Evolutionary conservation across 2,113 vertebrate species (phyloP).

Genomic region (Varanus komodoensis): DNA sequence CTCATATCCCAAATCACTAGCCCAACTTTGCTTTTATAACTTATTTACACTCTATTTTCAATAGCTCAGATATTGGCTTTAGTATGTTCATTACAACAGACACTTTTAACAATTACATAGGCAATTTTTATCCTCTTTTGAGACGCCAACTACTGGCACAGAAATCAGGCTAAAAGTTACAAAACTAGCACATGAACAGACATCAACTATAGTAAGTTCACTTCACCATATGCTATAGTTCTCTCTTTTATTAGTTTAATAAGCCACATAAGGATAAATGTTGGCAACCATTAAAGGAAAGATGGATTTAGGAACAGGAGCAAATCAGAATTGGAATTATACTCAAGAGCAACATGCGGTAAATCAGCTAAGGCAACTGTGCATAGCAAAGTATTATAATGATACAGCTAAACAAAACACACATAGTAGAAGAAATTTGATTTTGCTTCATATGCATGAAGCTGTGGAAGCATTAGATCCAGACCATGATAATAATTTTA

Average conservation of each 20-base stretch:
- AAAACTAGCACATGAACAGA: conserved; percentile 40
- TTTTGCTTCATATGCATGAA: conserved; percentile 28
- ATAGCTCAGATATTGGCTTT: conserved; percentile 60
- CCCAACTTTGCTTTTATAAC: conserved; percentile 10
- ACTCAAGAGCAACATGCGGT: conserved; percentile 43
- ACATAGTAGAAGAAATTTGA: conserved; percentile 33
- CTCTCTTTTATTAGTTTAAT: neutral
- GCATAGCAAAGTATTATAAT: conserved; percentile 25
- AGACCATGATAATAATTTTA: conserved; percentile 29
- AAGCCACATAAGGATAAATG: conserved; percentile 21
- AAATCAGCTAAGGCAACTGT: conserved; percentile 1
- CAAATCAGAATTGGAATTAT: conserved; percentile 20
- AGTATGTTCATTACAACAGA: conserved; percentile 44
- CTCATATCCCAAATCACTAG: conserved; percentile 8
- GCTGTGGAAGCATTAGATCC: neutral
- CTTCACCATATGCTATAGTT: conserved; percentile 13
- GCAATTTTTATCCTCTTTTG: conserved; percentile 46
- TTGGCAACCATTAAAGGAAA: conserved; percentile 39
- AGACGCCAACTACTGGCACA: conserved; percentile 39
- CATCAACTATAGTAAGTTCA: neutral
- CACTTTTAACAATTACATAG: conserved; percentile 39
- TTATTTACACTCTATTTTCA: conserved; percentile 58
- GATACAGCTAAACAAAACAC: neutral
- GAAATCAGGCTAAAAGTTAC: conserved; percentile 63
- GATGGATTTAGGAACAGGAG: conserved; percentile 32